Evolutionary conservation across 2,797 vertebrate species (phyloP).

Genomic region (Tapirus indicus): DNA sequence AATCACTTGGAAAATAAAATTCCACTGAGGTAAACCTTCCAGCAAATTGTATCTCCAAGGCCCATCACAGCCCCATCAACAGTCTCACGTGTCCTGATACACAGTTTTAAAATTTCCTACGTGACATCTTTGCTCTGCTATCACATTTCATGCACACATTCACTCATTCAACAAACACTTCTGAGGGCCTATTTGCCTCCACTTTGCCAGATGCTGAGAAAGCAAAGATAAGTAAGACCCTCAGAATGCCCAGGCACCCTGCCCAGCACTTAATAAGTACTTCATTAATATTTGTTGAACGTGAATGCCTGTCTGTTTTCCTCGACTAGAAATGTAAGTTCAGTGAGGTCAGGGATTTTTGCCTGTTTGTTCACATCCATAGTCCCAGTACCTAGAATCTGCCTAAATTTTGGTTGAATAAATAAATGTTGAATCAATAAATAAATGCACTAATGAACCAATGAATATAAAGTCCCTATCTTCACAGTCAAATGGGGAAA

Average conservation of each 20-base stretch:
- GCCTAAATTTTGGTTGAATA: not conserved
- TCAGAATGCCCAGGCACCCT: not conserved
- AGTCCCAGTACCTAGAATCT: not conserved
- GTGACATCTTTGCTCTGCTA: no score
- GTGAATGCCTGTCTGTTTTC: not conserved
- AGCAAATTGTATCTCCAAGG: not conserved
- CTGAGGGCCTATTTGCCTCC: not conserved
- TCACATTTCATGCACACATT: not conserved
- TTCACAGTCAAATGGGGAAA: not conserved
- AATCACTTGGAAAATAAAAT: not conserved
- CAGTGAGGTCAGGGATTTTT: not conserved
- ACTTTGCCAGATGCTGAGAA: not conserved
- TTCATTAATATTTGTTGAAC: not conserved
- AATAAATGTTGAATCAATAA: not conserved
- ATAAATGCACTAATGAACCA: not conserved
- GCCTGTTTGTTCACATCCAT: not conserved
- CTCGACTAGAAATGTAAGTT: not conserved
- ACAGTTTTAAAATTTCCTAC: not conserved
- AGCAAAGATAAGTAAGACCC: not conserved
- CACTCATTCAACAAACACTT: not conserved
- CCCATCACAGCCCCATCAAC: not conserved
- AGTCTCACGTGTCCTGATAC: not conserved
- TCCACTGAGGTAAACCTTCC: not conserved
- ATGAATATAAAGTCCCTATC: not conserved
- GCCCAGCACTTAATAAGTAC: not conserved